Conservation (phyloP, 2,888 invertebrate genomes). For the Parnassius orleans region DNA sequence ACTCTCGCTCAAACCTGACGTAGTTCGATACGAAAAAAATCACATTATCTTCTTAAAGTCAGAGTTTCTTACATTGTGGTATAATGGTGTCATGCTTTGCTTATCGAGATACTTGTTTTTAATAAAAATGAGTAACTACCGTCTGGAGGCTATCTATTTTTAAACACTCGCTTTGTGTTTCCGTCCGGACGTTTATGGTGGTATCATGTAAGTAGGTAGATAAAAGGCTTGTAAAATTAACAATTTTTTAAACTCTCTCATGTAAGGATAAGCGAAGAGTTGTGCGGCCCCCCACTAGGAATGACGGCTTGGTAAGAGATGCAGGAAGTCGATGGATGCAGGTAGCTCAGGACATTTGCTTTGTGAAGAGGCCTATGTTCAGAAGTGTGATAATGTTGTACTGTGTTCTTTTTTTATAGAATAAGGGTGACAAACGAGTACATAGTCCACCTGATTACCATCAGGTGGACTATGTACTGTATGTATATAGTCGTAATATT, state of each 20-base stretch:
- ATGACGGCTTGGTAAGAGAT: too few species aligned
- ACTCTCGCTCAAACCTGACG: constrained; percentile 32
- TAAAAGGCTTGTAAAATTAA: background rate
- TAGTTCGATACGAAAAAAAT: constrained; percentile 34
- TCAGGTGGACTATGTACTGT: too few species aligned
- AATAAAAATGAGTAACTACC: constrained; percentile 24
- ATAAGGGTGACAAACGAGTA: too few species aligned
- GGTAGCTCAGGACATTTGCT: too few species aligned
- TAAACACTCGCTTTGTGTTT: constrained; percentile 16
- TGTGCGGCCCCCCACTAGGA: too few species aligned
- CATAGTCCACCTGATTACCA: too few species aligned
- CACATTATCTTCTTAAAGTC: constrained; percentile 30
- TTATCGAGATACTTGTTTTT: constrained; percentile 30
- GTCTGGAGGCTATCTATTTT: constrained; percentile 28
- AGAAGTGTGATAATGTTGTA: too few species aligned
- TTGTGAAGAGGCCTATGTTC: too few species aligned
- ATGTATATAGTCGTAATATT: too few species aligned
- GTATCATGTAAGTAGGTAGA: background rate
- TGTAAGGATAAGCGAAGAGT: too few species aligned
- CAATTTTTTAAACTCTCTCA: background rate
- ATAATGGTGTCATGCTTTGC: constrained; percentile 36
- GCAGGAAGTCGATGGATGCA: too few species aligned
- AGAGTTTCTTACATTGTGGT: constrained; percentile 31
- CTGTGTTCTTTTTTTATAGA: too few species aligned
- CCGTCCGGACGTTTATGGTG: constrained; percentile 9